Percentiles rank a stretch among this genome's conserved stretches.
Conservation (phyloP, 2,797 vertebrate genomes). For the Xiphorhynchus erythropygius region DNA sequence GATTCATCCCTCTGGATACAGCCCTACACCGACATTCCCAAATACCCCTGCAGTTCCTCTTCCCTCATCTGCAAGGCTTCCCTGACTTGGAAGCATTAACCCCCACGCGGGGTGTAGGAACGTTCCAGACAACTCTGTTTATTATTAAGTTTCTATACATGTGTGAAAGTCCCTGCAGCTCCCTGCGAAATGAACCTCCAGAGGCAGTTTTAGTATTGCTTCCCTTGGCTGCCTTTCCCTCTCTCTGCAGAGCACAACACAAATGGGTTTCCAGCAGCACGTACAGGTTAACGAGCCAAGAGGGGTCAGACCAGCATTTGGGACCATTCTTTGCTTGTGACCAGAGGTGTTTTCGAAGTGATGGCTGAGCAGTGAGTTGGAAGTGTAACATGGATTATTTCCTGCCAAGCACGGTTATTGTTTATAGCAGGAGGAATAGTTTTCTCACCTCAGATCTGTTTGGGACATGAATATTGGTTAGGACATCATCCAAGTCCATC, state of each 20-base stretch:
- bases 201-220: not conserved
- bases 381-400: not conserved
- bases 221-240: not conserved
- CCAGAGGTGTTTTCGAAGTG: not conserved
- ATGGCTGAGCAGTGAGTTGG: not conserved
- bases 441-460: not conserved
- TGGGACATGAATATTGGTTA: not conserved
- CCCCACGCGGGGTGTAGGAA: rapidly evolving
- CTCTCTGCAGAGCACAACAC: not conserved
- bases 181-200: not conserved
- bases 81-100: not conserved
- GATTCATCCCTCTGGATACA: not conserved
- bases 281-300: not conserved
- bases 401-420: not conserved
- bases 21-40: rapidly evolving
- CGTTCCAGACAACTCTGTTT: not conserved
- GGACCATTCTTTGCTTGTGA: not conserved
- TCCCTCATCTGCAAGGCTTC: not conserved
- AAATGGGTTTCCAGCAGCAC: not conserved
- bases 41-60: not conserved
- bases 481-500: not conserved
- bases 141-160: not conserved
- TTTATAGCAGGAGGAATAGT: not conserved
- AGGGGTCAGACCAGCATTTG: not conserved
- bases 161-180: conserved; percentile 6